Evolutionary conservation across 2,888 invertebrate genomes (phyloP).

Genomic region (Caenorhabditis zanzibari): DNA sequence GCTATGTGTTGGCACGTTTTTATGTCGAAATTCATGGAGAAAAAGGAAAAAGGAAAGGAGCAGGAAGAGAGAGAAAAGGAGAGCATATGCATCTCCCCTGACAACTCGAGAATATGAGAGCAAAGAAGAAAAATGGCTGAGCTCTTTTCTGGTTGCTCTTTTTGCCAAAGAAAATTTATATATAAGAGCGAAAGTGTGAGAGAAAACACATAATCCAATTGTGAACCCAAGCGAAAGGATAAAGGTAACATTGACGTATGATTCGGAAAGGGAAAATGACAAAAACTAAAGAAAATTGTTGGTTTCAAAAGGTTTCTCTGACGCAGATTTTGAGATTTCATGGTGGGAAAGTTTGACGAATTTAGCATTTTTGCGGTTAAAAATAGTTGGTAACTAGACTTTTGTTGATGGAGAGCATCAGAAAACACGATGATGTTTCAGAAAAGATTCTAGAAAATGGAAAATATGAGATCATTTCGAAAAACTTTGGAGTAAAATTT

Average conservation of each 20-base stretch:
- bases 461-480: no score
- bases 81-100: constrained; percentile 45
- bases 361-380: neutral
- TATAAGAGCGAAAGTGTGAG: constrained; percentile 16
- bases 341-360: constrained; percentile 15
- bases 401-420: neutral
- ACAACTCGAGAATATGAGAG: constrained; percentile 41
- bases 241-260: constrained; percentile 6
- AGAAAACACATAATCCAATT: constrained; percentile 17
- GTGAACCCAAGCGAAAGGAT: constrained; percentile 28
- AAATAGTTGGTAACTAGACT: neutral
- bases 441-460: neutral
- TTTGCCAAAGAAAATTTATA: neutral
- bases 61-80: neutral
- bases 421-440: constrained; percentile 9
- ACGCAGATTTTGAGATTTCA: constrained; percentile 6
- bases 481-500: no score
- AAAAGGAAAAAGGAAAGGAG: neutral
- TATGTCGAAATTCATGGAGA: constrained; percentile 42
- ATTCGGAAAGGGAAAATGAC: neutral
- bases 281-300: neutral
- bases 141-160: constrained; percentile 1
- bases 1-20: constrained; percentile 37
- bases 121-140: constrained; percentile 33
- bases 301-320: constrained; percentile 22